Conservation (phyloP, 2,797 vertebrate species). For the Syndactyla subalaris region DNA sequence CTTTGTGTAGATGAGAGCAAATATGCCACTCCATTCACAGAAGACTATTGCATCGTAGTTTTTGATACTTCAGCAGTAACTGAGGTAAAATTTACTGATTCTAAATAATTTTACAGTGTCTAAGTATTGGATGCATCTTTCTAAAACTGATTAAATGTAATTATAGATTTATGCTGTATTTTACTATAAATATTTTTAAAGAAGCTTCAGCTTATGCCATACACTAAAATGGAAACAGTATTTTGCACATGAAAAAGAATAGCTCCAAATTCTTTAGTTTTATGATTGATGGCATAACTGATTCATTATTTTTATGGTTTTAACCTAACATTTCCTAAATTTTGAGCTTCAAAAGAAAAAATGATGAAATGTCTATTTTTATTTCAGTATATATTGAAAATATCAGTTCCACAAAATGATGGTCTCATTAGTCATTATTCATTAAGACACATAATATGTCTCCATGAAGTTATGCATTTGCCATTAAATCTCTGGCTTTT, state of each 20-base stretch:
- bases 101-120: slow-evolving; percentile 28
- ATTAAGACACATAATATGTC: not conserved
- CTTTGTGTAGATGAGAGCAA: not conserved
- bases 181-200: slow-evolving; percentile 70
- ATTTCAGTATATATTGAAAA: slow-evolving; percentile 28
- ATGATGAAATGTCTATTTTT: not conserved
- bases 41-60: not conserved
- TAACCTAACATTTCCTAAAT: slow-evolving; percentile 24
- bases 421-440: slow-evolving; percentile 15
- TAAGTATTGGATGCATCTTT: slow-evolving; percentile 35
- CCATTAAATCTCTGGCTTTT: slow-evolving; percentile 1
- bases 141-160: slow-evolving; percentile 47
- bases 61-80: slow-evolving; percentile 2
- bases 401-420: not conserved
- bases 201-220: slow-evolving; percentile 23
- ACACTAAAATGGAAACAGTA: slow-evolving; percentile 22
- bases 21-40: not conserved
- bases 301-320: slow-evolving; percentile 26
- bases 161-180: slow-evolving; percentile 56
- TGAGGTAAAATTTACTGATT: slow-evolving; percentile 6
- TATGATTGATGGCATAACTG: slow-evolving; percentile 39
- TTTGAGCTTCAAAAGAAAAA: slow-evolving; percentile 23
- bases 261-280: slow-evolving; percentile 37
- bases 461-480: not conserved
- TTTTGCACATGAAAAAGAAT: slow-evolving; percentile 48